phyloP scores from a whole-genome alignment of 2,888 invertebrate species.

The Gerris lacustris region DNA sequence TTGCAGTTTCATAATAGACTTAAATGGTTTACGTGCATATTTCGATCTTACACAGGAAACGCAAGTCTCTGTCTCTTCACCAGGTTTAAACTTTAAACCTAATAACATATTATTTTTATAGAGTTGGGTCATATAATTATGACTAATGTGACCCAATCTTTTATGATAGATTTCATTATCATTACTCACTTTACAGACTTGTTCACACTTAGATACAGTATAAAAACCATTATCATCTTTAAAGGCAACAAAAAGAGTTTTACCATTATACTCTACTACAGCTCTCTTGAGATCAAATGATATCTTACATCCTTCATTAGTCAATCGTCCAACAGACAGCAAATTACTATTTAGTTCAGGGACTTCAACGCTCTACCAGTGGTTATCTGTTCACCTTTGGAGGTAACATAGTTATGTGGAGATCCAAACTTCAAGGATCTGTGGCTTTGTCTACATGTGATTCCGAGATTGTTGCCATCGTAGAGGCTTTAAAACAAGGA shows the following conservation, averaged over 20 bases:
- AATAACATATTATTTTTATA: constrained; percentile 3
- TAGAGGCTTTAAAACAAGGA: background rate
- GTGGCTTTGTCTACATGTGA: constrained; percentile 1
- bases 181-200: background rate
- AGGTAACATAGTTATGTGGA: background rate
- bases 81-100: background rate
- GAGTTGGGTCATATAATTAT: background rate
- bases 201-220: background rate
- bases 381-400: background rate
- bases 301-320: background rate
- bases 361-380: background rate
- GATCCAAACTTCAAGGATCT: background rate
- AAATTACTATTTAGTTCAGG: background rate
- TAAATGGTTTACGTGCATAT: constrained; percentile 2
- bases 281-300: background rate
- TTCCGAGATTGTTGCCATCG: background rate
- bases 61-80: background rate
- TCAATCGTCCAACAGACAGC: background rate
- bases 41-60: background rate
- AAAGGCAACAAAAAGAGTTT: background rate
- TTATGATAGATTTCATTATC: background rate
- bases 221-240: background rate
- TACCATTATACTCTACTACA: background rate
- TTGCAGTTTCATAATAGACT: background rate
- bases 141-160: background rate